phyloP scores from a whole-genome alignment of 2,888 invertebrate species.

The Trichopoda pennipes region DNA sequence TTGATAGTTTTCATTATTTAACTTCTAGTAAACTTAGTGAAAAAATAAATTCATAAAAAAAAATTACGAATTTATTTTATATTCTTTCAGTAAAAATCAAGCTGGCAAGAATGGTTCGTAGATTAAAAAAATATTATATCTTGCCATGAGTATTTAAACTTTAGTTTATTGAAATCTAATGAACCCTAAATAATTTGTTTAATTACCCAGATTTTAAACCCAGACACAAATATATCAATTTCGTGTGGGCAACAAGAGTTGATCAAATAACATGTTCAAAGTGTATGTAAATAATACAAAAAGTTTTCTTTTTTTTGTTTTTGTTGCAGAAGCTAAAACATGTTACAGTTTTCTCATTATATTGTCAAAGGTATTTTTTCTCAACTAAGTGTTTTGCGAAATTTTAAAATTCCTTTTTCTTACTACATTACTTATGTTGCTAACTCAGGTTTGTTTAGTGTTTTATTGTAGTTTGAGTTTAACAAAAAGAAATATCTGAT shows the following conservation, averaged over 20 bases:
- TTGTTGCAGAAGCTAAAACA: conserved; percentile 14
- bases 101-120: too few relatives aligned
- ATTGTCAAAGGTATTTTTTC: not conserved
- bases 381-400: not conserved
- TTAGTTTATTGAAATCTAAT: conserved; percentile 38
- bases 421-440: not conserved
- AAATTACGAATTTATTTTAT: too few relatives aligned
- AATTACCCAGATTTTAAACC: conserved; percentile 32
- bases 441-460: too few relatives aligned
- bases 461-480: too few relatives aligned
- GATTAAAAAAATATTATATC: not conserved
- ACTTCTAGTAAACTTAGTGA: too few relatives aligned
- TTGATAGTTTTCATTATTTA: too few relatives aligned
- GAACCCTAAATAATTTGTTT: conserved; percentile 50
- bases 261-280: conserved; percentile 45
- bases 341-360: conserved; percentile 1
- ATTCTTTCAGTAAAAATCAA: too few relatives aligned
- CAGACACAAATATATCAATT: conserved; percentile 66
- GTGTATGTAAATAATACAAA: conserved; percentile 3
- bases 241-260: conserved; percentile 24
- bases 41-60: too few relatives aligned
- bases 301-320: conserved; percentile 6
- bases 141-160: conserved; percentile 32
- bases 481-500: not conserved
- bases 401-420: not conserved